Conservation (phyloP, 2,888 invertebrate genomes). For the Epicampocera succincta region DNA sequence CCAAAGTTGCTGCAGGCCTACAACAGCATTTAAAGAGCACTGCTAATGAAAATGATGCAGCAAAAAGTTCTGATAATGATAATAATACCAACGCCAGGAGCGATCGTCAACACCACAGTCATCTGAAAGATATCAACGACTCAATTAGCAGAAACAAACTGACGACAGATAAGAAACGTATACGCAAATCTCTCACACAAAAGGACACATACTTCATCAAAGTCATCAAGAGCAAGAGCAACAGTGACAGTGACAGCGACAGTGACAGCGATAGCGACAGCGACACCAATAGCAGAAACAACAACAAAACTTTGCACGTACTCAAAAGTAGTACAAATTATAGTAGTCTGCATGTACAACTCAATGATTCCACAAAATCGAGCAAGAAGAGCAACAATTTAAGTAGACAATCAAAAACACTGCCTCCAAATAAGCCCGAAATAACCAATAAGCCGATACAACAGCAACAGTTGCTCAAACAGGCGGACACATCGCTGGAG, state of each 20-base stretch:
- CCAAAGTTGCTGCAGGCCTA: constrained; percentile 62
- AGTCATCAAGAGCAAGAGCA: too few relatives aligned
- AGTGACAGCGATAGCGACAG: too few relatives aligned
- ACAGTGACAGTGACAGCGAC: too few relatives aligned
- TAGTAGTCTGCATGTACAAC: constrained; percentile 69
- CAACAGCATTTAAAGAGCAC: constrained; percentile 41
- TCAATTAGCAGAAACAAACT: constrained; percentile 27
- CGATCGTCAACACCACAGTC: constrained; percentile 67
- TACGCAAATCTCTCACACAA: constrained; percentile 77
- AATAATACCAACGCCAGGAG: constrained; percentile 51
- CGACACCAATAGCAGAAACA: too few relatives aligned
- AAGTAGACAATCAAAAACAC: constrained; percentile 50
- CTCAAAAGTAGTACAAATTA: constrained; percentile 55
- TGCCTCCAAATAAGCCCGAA: constrained; percentile 77
- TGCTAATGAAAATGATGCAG: constrained; percentile 51
- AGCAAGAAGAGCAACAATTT: constrained; percentile 54
- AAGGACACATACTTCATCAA: constrained; percentile 68
- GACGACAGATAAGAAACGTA: constrained; percentile 75
- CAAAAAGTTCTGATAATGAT: constrained; percentile 61
- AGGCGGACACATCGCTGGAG: constrained; percentile 52
- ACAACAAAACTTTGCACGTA: constrained; percentile 40
- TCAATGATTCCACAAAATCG: constrained; percentile 54
- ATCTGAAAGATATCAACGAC: constrained; percentile 27
- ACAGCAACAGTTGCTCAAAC: constrained; percentile 65
- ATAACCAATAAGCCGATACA: constrained; percentile 73